These are phyloP conservation scores for Ceratothoa steindachneri DNA, from an alignment of 2,888 invertebrate species.

Conservation along the genomic window DNA sequence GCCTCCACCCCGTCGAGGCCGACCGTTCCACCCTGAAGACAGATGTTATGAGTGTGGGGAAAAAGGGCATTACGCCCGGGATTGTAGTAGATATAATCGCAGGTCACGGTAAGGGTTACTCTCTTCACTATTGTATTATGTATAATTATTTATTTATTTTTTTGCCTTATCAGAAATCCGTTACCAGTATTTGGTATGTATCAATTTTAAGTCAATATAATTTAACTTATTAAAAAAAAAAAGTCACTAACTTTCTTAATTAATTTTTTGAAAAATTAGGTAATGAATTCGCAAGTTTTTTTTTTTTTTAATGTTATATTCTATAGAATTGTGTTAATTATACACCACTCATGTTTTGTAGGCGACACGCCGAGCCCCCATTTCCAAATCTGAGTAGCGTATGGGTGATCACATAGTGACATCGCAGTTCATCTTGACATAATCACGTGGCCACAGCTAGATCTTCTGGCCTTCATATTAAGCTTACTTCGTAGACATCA, in stretches of 20 bases:
- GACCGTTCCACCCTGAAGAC: constrained; percentile 82
- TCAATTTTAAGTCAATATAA: not conserved
- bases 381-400: constrained; percentile 44
- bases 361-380: constrained; percentile 47
- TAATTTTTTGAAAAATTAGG: not conserved
- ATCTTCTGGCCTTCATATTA: constrained; percentile 43
- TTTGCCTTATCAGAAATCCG: not conserved
- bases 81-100: constrained; percentile 59
- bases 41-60: constrained; percentile 93
- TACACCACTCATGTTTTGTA: constrained; percentile 47
- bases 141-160: not conserved
- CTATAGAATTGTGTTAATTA: constrained; percentile 35
- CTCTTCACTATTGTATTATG: constrained; percentile 3
- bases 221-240: not conserved
- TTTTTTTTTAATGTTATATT: not conserved
- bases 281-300: not conserved
- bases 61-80: constrained; percentile 86
- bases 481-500: constrained; percentile 46
- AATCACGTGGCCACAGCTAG: constrained; percentile 17
- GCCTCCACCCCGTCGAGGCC: constrained; percentile 51
- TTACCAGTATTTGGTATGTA: not conserved
- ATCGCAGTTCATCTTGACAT: constrained; percentile 40
- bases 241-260: not conserved
- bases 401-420: constrained; percentile 14
- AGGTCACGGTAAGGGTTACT: constrained; percentile 48